Evolutionary conservation across 2,797 vertebrate genomes (phyloP), one percentile per base, ranked within the genome.

Genomic region (Helicolenus hilgendorfi): DNA sequence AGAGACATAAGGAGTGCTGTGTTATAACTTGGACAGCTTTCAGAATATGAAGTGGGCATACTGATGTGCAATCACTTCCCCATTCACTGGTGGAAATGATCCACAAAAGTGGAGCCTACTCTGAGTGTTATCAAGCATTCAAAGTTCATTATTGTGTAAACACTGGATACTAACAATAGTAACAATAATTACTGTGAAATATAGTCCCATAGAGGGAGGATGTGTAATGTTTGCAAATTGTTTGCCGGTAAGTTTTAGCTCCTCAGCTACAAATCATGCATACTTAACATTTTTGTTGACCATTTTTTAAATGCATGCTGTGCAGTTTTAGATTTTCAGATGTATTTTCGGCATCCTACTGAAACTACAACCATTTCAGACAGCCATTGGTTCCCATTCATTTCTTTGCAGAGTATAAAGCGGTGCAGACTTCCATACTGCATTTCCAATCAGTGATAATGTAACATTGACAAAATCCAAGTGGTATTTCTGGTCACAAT

Each of bases 21-120:
- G 81, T 93, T 92, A 86, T 89, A 89, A 92, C 89, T 93, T 95
- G 87, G 91, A 94, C 76, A 77, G 81, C 82, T 83, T 90, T 95
- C 75, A 85, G 77, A 94, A 89, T 83, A 90, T 94, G 85, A 96
- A 94, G 87, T 88, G 88, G 79, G 38, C 62, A 69, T 38, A 49
- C 84, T 92, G 91, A 95, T 96, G 89, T 92, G 89, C 78, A 89
- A 92, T 95, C 90, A 92, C 79, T 84, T 77, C 83, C 64, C 76
- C 76, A 69, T 90, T 95, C 88, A 89, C 56, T 45, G 41, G 33
- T 84, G 79, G 70, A 91, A 91, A 94, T 83, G 53, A 83, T 83
- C 85, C 90, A 80, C 81, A 72, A 69, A 84, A 87, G 78, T 69
- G 67, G 58, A 67, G 41, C 65, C 81, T 77, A 77, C 59, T 71